Evolutionary conservation across 1,140 invertebrate genomes (phyloP), one percentile per base, ranked within the genome.

Genomic region (Tetramorium alpestre): DNA sequence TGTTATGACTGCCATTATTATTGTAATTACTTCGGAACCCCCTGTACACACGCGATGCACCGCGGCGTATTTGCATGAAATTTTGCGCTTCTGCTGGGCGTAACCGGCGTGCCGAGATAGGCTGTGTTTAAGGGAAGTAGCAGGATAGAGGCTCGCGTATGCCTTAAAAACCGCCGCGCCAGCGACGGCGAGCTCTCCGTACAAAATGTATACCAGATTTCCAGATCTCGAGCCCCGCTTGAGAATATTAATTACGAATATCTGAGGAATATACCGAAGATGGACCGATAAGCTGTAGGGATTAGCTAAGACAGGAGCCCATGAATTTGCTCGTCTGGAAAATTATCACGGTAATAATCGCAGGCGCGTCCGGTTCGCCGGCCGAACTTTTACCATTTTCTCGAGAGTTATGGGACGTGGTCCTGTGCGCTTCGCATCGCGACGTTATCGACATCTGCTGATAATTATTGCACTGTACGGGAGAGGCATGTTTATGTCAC

Each of bases 1-100:
- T 81, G 51, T 54, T 85, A 80, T 69, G 64, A 65, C 65, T 56
- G 70, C 82, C 70, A 90, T 90, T 86, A 91, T 91, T 80, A 90
- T 90, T 90, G 76, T 90, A 91, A 91, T 91, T 90, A 90, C 62
- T 85, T 60, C 44, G 47, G 33, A 33, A 64, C 49, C 65, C 85
- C 44, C 56, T 87, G 72, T 84, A 69, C 47, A 84, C 65, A 89
- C 54, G 51, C 65, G 47, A 75, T 33, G 49, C 38, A 47, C 22
- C 60, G 28, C 62, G n/a, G n/a, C 62, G 54, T 69, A 70, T 89
- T 89, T 84, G 65, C 88, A 70, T 89, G 76, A 51, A 54, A 89
- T 89, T 73, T 47, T 18, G 49, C 25, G 65, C 58, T 62, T 60
- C 72, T 69, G 51, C 44, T 85, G 80, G 82, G 65, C 85, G 87